Percentiles rank a stretch among this genome's conserved stretches.
These are phyloP conservation scores for Microcebus ravelobensis DNA, from an alignment of 2,113 vertebrate genomes.

Conservation along the genomic window DNA sequence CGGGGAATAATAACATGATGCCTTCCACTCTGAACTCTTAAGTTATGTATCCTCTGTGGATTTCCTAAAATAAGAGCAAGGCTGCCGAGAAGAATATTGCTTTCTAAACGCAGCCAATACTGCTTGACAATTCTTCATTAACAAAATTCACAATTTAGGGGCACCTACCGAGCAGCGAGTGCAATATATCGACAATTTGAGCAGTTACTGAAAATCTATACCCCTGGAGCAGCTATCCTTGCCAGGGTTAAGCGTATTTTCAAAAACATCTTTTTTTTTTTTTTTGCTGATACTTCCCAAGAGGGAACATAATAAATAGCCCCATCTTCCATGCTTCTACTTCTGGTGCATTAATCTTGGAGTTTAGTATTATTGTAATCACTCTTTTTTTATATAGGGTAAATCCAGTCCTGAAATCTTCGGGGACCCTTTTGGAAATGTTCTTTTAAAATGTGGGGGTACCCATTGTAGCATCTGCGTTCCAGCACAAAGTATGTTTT, in stretches of 20 bases:
- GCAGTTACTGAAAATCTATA: slow-evolving; percentile 51
- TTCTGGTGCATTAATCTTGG: slow-evolving; percentile 36
- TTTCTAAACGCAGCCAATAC: slow-evolving; percentile 47
- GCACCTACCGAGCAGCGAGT: neutral
- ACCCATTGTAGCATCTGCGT: neutral
- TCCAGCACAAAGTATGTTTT: neutral
- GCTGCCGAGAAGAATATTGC: slow-evolving; percentile 32
- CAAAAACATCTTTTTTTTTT: neutral
- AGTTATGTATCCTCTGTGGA: neutral
- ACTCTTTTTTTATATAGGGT: neutral
- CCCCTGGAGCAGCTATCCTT: slow-evolving; percentile 1
- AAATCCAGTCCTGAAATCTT: slow-evolving; percentile 25
- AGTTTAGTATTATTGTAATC: slow-evolving; percentile 37
- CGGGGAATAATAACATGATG: neutral
- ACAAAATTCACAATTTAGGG: slow-evolving; percentile 13
- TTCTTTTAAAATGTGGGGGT: neutral
- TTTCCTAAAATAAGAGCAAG: slow-evolving; percentile 3
- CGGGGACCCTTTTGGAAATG: slow-evolving; percentile 1
- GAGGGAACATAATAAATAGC: slow-evolving; percentile 51
- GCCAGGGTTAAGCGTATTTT: slow-evolving; percentile 24
- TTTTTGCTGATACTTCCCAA: neutral
- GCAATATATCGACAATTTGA: slow-evolving; percentile 30
- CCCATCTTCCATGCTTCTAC: neutral
- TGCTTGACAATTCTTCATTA: slow-evolving; percentile 65
- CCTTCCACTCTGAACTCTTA: neutral